A percentile compares a stretch with the other conserved stretches of the same genome.
Conservation (phyloP, 2,888 invertebrate species). For the Leucophora obtusa region DNA sequence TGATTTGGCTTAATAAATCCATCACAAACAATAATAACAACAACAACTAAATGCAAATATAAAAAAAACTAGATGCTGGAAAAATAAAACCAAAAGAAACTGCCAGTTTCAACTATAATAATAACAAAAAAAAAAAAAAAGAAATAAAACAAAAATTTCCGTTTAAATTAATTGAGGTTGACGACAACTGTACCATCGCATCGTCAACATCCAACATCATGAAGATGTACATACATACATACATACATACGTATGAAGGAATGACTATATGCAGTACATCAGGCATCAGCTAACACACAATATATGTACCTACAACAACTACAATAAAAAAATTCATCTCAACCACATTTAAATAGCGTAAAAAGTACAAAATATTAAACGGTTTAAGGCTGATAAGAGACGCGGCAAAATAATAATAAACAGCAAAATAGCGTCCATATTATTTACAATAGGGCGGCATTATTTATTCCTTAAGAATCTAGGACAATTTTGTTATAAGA, state of each 20-base stretch:
- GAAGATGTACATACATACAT: background rate
- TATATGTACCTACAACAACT: slow-evolving; percentile 36
- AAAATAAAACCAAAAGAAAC: slow-evolving; percentile 50
- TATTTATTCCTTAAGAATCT: background rate
- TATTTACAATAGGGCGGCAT: background rate
- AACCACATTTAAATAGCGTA: slow-evolving; percentile 66
- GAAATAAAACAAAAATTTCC: slow-evolving; percentile 58
- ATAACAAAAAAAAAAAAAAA: slow-evolving; percentile 35
- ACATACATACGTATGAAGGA: background rate
- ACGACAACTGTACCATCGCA: slow-evolving; percentile 61
- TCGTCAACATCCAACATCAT: slow-evolving; percentile 1
- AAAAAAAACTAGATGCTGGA: slow-evolving; percentile 43
- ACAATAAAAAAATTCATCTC: slow-evolving; percentile 49
- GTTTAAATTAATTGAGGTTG: slow-evolving; percentile 65
- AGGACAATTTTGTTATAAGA: too few species aligned
- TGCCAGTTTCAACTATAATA: slow-evolving; percentile 44
- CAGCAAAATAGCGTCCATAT: slow-evolving; percentile 17
- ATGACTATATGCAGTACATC: background rate
- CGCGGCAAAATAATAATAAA: slow-evolving; percentile 59
- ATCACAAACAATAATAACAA: slow-evolving; percentile 33
- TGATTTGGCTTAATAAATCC: slow-evolving; percentile 63
- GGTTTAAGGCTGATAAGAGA: slow-evolving; percentile 64
- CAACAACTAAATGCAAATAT: slow-evolving; percentile 13
- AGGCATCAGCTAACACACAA: slow-evolving; percentile 45
- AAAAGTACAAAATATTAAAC: slow-evolving; percentile 61